Evolutionary conservation across 2,888 invertebrate species (phyloP).

Genomic region (Erannis defoliaria): DNA sequence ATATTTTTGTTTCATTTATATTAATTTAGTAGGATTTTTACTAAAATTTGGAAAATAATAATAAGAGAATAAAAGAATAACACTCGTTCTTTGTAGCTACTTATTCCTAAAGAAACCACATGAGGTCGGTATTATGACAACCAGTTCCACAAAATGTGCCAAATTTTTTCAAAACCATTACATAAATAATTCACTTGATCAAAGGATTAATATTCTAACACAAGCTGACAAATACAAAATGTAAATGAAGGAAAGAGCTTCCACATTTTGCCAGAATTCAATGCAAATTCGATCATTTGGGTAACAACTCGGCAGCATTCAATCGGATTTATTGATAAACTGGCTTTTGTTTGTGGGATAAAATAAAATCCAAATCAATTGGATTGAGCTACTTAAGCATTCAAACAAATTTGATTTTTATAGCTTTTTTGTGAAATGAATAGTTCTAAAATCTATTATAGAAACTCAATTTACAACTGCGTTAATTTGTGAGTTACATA

Average conservation of each 20-base stretch:
- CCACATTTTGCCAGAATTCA: constrained; percentile 18
- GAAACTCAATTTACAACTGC: background rate
- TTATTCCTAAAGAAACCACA: no score
- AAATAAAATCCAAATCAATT: constrained; percentile 12
- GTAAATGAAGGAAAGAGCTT: constrained; percentile 19
- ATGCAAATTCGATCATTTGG: constrained; percentile 29
- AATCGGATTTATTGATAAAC: constrained; percentile 24
- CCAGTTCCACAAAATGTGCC: background rate
- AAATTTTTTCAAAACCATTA: background rate
- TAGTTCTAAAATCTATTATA: background rate
- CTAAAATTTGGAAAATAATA: no score
- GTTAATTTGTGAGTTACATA: no score
- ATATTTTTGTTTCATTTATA: no score
- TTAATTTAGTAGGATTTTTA: no score
- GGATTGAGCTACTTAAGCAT: constrained; percentile 4
- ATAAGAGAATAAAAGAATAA: no score
- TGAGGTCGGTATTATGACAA: background rate
- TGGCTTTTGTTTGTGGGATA: constrained; percentile 7
- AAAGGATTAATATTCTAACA: constrained; percentile 21
- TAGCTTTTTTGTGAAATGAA: background rate
- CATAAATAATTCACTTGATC: background rate
- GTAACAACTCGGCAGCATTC: constrained; percentile 20
- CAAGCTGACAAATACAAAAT: constrained; percentile 46
- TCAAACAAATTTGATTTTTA: background rate
- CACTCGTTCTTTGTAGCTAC: no score